Conservation (phyloP, 2,113 vertebrate genomes). For the Corythoichthys intestinalis region DNA sequence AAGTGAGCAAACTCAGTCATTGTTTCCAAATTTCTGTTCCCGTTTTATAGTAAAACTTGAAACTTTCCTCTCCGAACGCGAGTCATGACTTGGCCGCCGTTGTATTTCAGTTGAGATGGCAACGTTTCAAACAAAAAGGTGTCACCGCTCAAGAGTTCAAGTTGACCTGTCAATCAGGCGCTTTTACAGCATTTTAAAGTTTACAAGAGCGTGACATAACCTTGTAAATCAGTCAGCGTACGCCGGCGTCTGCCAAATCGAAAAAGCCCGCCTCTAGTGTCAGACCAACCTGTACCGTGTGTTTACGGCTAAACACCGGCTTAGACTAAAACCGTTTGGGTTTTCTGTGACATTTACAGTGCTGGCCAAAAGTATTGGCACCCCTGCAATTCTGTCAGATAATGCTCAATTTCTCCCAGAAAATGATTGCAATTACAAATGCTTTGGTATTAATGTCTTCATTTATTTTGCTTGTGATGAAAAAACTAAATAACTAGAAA, state of each 20-base stretch:
- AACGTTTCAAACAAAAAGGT: background rate
- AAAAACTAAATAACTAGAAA: no score
- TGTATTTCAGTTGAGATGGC: background rate
- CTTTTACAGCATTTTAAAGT: constrained; percentile 3
- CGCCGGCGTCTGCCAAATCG: constrained; percentile 11
- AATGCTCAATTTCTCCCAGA: no score
- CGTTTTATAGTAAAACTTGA: background rate
- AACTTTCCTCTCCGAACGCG: background rate
- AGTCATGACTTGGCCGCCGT: background rate
- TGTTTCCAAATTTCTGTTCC: background rate
- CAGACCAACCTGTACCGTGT: constrained; percentile 32
- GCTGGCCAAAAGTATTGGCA: no score
- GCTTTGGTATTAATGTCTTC: no score
- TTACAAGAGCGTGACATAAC: constrained; percentile 2
- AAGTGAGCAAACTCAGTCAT: background rate
- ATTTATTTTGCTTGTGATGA: no score
- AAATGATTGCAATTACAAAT: no score
- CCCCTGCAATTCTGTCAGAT: no score
- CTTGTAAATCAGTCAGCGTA: constrained; percentile 11
- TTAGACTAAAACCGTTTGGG: constrained; percentile 9
- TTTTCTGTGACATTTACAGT: background rate
- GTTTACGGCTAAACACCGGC: constrained; percentile 52
- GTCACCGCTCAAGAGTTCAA: background rate
- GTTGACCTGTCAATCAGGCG: constrained; percentile 3
- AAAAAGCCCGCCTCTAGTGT: constrained; percentile 11